Evolutionary conservation across 1,140 invertebrate genomes (phyloP), one percentile per base, ranked within the genome.

Genomic region (Camponotus floridanus): DNA sequence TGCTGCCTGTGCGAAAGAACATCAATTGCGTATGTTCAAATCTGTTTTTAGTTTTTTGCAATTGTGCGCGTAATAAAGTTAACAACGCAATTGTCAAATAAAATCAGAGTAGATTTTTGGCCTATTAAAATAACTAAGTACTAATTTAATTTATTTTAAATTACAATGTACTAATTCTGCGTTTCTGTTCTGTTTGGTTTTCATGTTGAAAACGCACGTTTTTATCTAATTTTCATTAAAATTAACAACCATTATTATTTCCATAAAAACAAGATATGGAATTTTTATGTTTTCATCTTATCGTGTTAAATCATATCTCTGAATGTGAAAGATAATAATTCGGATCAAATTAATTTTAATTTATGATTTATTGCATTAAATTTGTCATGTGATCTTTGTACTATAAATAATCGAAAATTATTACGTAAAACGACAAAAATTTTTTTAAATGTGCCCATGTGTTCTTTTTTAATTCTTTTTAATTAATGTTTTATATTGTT

Each of bases 141-240:
- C 18, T 55, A 71, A 68, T 68, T 68, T 51, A 51, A 51, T 51
- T 51, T 51, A 51, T 13, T 51, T 51, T 51, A 51, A 51, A 51
- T 51, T 18, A 51, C 48, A 51, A 51, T 15, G 48, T 51, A 51
- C 3, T 31, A 31, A 64, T 64, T 64, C 31, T 33, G 15, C 61
- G 5, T 33, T 62, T 64, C 33, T 31, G 4, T 64, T 33, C 2
- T 5, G n/a, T n/a, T 18, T 8, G 0, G 15, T 51, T 4, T 51
- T 51, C 3, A 4, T 51, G 9, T 51, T 51, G 15, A 51, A 51
- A 51, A 51, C 15, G 48, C 13, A 1, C 4, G 18, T 18, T 33
- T 26, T 73, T 76, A 36, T 42, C 55, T 18, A 51, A 76, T 42
- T 61, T 61, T 36, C 3, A 13, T 1, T 31, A 61, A 1, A 26